Evolutionary conservation across 2,113 vertebrate genomes (phyloP).

Genomic region (Brachyhypopomus gauderio): DNA sequence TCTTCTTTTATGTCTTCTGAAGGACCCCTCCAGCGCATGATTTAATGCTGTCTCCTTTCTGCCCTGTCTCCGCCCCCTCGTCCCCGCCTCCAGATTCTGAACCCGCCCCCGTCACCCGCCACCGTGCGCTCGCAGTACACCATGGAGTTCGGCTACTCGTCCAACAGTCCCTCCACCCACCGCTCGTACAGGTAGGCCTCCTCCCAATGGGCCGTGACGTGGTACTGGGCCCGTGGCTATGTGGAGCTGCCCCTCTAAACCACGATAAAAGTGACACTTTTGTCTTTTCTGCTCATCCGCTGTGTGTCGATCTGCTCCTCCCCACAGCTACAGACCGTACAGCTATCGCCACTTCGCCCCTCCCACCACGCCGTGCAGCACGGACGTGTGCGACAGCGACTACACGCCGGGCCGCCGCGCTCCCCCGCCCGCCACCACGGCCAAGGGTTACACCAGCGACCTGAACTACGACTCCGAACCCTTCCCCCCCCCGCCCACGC

Average conservation of each 20-base stretch:
- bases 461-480: constrained; percentile 98
- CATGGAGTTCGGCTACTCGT: constrained; percentile 96
- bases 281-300: neutral
- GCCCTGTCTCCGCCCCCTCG: constrained; percentile 17
- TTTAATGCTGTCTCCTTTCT: neutral
- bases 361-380: constrained; percentile 97
- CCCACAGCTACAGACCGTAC: constrained; percentile 87
- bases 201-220: too few relatives aligned
- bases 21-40: neutral
- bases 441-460: constrained; percentile 93
- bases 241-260: too few relatives aligned
- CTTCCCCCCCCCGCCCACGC: constrained; percentile 91
- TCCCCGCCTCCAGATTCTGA: constrained; percentile 83
- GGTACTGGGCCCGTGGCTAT: too few relatives aligned
- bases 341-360: constrained; percentile 96
- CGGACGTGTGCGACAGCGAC: constrained; percentile 95
- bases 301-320: neutral
- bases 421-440: constrained; percentile 58
- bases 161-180: constrained; percentile 97
- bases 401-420: constrained; percentile 88
- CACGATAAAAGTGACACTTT: neutral
- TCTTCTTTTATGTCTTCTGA: neutral
- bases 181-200: constrained; percentile 89
- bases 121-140: constrained; percentile 96
- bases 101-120: constrained; percentile 95